These are phyloP conservation scores for Melieria omissa DNA, from an alignment of 2,888 invertebrate genomes.

Conservation along the genomic window DNA sequence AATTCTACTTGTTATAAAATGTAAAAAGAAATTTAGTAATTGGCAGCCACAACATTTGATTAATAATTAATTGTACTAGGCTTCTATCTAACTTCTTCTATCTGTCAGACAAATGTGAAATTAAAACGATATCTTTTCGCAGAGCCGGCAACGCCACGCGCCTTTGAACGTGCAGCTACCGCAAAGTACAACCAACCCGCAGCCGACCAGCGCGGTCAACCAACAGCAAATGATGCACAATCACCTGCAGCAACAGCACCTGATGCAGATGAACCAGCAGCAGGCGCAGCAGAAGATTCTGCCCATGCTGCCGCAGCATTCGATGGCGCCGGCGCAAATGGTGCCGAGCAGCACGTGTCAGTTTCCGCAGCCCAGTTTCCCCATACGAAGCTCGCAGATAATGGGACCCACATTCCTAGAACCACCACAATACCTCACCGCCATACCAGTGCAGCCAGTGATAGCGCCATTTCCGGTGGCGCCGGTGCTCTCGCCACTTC, in stretches of 20 bases:
- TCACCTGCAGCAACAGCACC: slow-evolving; percentile 38
- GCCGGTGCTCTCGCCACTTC: slow-evolving; percentile 62
- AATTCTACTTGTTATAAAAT: neutral
- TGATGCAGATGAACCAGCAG: slow-evolving; percentile 31
- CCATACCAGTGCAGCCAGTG: slow-evolving; percentile 72
- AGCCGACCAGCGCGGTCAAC: slow-evolving; percentile 7
- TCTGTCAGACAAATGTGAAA: no score
- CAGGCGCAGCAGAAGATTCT: slow-evolving; percentile 49
- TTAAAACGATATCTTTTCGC: neutral
- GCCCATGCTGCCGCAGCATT: slow-evolving; percentile 51
- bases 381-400: slow-evolving; percentile 65
- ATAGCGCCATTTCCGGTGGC: slow-evolving; percentile 69
- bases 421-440: slow-evolving; percentile 70
- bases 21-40: no score
- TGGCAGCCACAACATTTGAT: no score
- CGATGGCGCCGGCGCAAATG: slow-evolving; percentile 51
- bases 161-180: slow-evolving; percentile 35
- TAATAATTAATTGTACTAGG: no score
- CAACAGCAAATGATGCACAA: slow-evolving; percentile 41
- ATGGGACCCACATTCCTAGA: slow-evolving; percentile 66
- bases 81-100: neutral
- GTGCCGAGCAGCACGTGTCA: slow-evolving; percentile 63
- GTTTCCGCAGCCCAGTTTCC: slow-evolving; percentile 69
- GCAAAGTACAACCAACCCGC: slow-evolving; percentile 26
- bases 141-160: slow-evolving; percentile 42